Conservation (phyloP, 1,140 invertebrate species). For the Charaxes varanes region DNA sequence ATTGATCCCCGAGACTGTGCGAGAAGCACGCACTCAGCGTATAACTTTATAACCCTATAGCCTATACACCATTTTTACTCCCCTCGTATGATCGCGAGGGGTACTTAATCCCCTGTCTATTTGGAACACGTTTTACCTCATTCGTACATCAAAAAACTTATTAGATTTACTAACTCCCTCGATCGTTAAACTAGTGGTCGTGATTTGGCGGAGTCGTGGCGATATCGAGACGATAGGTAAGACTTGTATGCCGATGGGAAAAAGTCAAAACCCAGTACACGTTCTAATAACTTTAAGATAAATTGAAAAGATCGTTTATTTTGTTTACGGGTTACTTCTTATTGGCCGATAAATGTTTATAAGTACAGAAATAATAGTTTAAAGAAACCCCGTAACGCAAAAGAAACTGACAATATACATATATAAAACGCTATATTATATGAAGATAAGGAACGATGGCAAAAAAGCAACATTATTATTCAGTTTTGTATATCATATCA, state of each 20-base stretch:
- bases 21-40: constrained; percentile 34
- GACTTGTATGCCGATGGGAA: neutral
- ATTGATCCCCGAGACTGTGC: constrained; percentile 43
- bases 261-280: neutral
- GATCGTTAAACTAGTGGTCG: constrained; percentile 49
- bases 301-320: neutral
- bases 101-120: constrained; percentile 72
- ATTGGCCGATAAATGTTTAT: too few species aligned
- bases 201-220: constrained; percentile 34
- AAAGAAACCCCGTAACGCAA: too few species aligned
- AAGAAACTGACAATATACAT: too few species aligned
- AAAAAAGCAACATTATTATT: constrained; percentile 1
- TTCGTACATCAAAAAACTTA: constrained; percentile 69
- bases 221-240: neutral
- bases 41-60: constrained; percentile 22
- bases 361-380: too few species aligned
- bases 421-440: too few species aligned
- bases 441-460: neutral
- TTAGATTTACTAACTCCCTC: constrained; percentile 55
- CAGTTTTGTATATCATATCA: neutral
- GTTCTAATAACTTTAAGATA: neutral
- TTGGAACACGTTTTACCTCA: constrained; percentile 72
- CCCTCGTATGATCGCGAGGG: constrained; percentile 45
- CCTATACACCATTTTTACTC: constrained; percentile 22
- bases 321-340: too few species aligned